These are phyloP conservation scores for Orestias chungarensis DNA, from an alignment of 2,797 vertebrate genomes.

Conservation along the genomic window DNA sequence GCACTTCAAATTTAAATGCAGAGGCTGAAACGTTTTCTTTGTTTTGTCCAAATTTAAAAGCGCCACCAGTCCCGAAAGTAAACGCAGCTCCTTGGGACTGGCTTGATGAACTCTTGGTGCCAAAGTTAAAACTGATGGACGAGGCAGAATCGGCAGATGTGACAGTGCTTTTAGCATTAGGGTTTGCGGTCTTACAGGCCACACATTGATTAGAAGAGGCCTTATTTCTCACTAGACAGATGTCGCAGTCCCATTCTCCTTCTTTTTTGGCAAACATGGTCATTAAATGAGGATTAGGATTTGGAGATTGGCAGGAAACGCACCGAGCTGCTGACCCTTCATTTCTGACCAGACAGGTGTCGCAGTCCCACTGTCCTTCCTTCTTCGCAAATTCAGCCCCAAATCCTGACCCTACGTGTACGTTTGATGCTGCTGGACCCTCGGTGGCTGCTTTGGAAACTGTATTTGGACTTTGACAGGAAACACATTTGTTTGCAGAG, in stretches of 20 bases:
- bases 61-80: slow-evolving; percentile 75
- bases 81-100: slow-evolving; percentile 82
- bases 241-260: slow-evolving; percentile 89
- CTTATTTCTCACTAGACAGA: slow-evolving; percentile 85
- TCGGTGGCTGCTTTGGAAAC: slow-evolving; percentile 52
- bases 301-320: slow-evolving; percentile 44
- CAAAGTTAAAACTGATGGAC: slow-evolving; percentile 72
- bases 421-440: slow-evolving; percentile 17
- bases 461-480: slow-evolving; percentile 79
- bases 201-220: slow-evolving; percentile 77
- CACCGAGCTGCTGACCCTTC: slow-evolving; percentile 54
- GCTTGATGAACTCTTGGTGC: slow-evolving; percentile 58
- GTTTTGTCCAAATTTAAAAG: slow-evolving; percentile 87
- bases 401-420: slow-evolving; percentile 55
- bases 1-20: slow-evolving; percentile 84
- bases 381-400: slow-evolving; percentile 60
- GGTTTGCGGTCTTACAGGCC: slow-evolving; percentile 83
- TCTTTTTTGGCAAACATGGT: slow-evolving; percentile 82
- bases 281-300: slow-evolving; percentile 58
- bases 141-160: slow-evolving; percentile 65
- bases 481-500: slow-evolving; percentile 74
- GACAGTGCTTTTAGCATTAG: slow-evolving; percentile 69
- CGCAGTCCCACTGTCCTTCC: slow-evolving; percentile 62
- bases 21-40: slow-evolving; percentile 75
- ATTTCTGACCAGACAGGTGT: slow-evolving; percentile 59